Evolutionary conservation across 2,113 vertebrate species (phyloP).

Genomic region (Rhinoderma darwinii): DNA sequence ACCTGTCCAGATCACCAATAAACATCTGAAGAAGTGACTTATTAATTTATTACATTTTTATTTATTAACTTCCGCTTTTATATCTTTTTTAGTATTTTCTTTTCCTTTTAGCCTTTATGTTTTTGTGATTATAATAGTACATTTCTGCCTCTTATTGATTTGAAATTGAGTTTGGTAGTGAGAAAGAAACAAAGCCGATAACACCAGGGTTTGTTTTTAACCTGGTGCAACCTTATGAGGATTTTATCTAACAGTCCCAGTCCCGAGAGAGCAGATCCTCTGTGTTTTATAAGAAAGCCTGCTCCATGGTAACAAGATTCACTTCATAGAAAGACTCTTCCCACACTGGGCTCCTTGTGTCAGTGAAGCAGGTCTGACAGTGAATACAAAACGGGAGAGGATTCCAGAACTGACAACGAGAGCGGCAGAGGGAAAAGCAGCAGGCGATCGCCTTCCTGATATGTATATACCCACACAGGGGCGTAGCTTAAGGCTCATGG

Average conservation of each 20-base stretch:
- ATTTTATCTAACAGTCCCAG: constrained; percentile 2
- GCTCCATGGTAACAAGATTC: constrained; percentile 69
- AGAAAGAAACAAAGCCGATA: background rate
- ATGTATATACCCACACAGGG: no score
- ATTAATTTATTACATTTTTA: background rate
- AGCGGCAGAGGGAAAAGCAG: constrained; percentile 32
- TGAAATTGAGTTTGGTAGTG: background rate
- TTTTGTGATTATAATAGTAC: background rate
- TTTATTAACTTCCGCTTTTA: background rate
- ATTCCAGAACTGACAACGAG: constrained; percentile 61
- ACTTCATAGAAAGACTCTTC: constrained; percentile 62
- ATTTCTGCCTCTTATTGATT: background rate
- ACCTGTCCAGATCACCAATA: no score
- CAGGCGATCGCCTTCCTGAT: background rate
- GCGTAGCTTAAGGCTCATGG: no score
- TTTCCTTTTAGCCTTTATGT: background rate
- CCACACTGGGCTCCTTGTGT: constrained; percentile 69
- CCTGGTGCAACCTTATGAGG: constrained; percentile 28
- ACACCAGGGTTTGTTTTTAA: background rate
- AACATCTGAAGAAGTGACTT: no score
- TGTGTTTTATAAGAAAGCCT: constrained; percentile 60
- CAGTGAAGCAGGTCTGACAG: constrained; percentile 64
- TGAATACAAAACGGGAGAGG: constrained; percentile 67
- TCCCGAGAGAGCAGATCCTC: constrained; percentile 57
- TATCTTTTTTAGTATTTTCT: no score